Evolutionary conservation across 2,113 vertebrate species (phyloP).

Genomic region (Forbesichthys agassizii): DNA sequence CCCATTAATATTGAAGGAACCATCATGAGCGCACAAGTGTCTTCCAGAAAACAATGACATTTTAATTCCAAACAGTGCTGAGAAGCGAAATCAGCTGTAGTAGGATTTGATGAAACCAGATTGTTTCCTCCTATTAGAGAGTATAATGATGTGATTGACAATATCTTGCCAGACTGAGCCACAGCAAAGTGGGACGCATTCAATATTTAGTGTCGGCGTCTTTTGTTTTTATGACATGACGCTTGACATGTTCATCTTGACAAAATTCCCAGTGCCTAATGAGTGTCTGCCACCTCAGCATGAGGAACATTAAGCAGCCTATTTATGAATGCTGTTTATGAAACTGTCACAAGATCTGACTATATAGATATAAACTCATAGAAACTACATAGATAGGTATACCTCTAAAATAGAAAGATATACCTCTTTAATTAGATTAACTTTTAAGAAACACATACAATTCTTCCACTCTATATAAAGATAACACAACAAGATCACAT

Average conservation of each 20-base stretch:
- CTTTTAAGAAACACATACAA: background rate
- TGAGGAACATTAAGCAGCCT: too few species aligned
- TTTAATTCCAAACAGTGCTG: slow-evolving; percentile 67
- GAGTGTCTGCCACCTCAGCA: background rate
- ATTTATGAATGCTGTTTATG: too few species aligned
- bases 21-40: slow-evolving; percentile 58
- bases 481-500: background rate
- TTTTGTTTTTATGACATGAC: slow-evolving; percentile 18
- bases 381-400: too few species aligned
- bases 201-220: slow-evolving; percentile 70
- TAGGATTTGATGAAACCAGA: slow-evolving; percentile 70
- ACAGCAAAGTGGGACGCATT: slow-evolving; percentile 65
- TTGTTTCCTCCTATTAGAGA: slow-evolving; percentile 69
- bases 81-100: slow-evolving; percentile 66
- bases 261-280: background rate
- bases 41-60: slow-evolving; percentile 66
- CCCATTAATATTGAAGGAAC: slow-evolving; percentile 68
- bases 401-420: too few species aligned
- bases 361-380: background rate
- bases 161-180: slow-evolving; percentile 60
- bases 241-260: slow-evolving; percentile 7
- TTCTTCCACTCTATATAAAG: background rate
- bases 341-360: slow-evolving; percentile 4
- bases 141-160: slow-evolving; percentile 69
- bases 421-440: too few species aligned